Base-by-base conservation (phyloP, 2,113 vertebrate genomes). In the Eulemur macaco region DNA sequence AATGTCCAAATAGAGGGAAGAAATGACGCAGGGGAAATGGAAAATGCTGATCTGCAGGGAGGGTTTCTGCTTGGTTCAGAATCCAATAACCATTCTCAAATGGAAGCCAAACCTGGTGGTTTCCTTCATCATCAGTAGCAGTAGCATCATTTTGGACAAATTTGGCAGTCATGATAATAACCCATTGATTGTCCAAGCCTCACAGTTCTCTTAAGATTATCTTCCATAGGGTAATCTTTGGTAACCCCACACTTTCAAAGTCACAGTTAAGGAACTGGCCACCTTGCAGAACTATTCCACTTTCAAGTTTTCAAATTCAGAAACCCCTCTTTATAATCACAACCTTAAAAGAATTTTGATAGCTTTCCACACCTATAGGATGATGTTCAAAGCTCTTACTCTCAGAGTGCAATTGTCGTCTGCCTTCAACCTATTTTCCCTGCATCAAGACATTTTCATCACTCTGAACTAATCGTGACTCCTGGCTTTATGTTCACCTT, bases 1-100 rank as follows among this genome's bases (percentile, higher is more conserved):
- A 97, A 98, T 97, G 97, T 98, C 98, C 98, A 97, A 71, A 95
- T 39, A 91, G 97, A 98, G 94, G 97, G 88, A 97, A 97, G 96
- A 97, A 98, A 97, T 96, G 97, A 97, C 98, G 95, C 94, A 98
- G 96, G 97, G 82, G 96, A 95, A 94, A 97, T 77, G 91, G 95
- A 97, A 96, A 97, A 97, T 88, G 95, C 93, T 73, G 34, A 88
- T 98, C 98, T 98, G 89, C 88, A 97, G 93, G 60, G 81, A 52
- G 56, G 83, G 85, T 92, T 96, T 96, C 90, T 97, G 91, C 91
- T 98, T 98, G 97, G 86, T 88, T 98, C 60, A 96, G 96, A 95
- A 96, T 96, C 92, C 42, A 58, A 86, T 73, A 94, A 58, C 82
- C 34, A 60, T 60, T 89, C 80, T 96, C 63, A 89, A 82, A 92